Evolutionary conservation across 2,888 invertebrate genomes (phyloP).

Genomic region (Abrostola tripartita): DNA sequence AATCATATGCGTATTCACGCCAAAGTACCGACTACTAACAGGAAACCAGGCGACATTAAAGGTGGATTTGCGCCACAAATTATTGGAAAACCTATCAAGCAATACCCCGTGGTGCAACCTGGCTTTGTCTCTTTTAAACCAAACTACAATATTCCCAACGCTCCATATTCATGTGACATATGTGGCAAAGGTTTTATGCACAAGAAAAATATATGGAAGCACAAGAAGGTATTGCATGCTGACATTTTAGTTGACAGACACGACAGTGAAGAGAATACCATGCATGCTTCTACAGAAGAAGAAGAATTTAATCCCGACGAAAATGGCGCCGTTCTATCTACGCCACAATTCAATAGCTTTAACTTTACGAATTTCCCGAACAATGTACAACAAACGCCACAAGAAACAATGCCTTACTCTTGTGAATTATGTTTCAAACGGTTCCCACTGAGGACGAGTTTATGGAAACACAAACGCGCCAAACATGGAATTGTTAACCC

Average conservation of each 20-base stretch:
- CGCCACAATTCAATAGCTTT: slow-evolving; percentile 86
- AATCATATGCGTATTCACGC: slow-evolving; percentile 88
- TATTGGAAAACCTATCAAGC: slow-evolving; percentile 81
- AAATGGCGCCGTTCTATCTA: slow-evolving; percentile 79
- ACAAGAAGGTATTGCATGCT: slow-evolving; percentile 86
- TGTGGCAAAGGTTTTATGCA: slow-evolving; percentile 90
- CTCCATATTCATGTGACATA: slow-evolving; percentile 89
- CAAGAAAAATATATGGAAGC: slow-evolving; percentile 88
- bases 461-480: slow-evolving; percentile 86
- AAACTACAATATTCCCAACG: slow-evolving; percentile 81
- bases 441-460: slow-evolving; percentile 82
- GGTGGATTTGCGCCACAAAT: slow-evolving; percentile 82
- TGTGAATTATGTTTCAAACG: slow-evolving; percentile 84
- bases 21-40: slow-evolving; percentile 85
- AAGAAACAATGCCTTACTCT: slow-evolving; percentile 75
- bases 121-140: slow-evolving; percentile 77
- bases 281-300: slow-evolving; percentile 86
- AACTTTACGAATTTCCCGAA: slow-evolving; percentile 78
- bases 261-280: slow-evolving; percentile 85
- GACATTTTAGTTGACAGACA: slow-evolving; percentile 81
- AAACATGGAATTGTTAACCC: slow-evolving; percentile 83
- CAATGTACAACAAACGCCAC: slow-evolving; percentile 65
- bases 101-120: slow-evolving; percentile 75
- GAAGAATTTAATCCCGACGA: slow-evolving; percentile 84
- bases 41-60: slow-evolving; percentile 75